Evolutionary conservation across 2,797 vertebrate species (phyloP).

Genomic region (Antrozous pallidus): DNA sequence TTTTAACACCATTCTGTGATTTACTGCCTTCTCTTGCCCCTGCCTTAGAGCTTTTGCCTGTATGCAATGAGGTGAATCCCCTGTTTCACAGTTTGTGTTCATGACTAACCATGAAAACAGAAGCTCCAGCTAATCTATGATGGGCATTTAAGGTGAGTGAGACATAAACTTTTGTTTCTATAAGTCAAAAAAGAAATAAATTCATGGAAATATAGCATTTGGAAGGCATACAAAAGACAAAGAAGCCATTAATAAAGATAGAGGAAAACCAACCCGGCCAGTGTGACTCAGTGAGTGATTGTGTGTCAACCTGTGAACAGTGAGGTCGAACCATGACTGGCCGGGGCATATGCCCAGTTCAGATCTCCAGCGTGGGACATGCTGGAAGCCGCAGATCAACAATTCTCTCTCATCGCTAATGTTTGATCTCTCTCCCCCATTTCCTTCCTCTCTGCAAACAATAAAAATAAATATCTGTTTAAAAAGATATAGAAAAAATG

Average conservation of each 20-base stretch:
- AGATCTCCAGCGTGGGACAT: no score
- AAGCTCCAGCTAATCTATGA: neutral
- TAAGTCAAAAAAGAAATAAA: neutral
- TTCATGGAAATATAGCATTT: neutral
- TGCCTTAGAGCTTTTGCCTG: no score
- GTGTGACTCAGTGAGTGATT: no score
- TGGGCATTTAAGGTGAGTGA: neutral
- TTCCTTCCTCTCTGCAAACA: no score
- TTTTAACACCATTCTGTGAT: neutral
- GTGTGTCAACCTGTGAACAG: no score
- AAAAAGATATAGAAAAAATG: neutral
- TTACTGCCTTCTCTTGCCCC: neutral
- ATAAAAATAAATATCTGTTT: no score
- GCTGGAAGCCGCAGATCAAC: no score
- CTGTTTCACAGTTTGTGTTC: neutral
- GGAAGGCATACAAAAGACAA: neutral
- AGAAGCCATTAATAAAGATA: neutral
- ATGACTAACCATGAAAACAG: neutral
- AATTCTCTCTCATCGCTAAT: no score
- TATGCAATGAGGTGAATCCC: neutral
- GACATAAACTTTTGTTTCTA: neutral
- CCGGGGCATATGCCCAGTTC: no score
- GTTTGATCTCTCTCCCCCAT: no score
- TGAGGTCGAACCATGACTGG: no score
- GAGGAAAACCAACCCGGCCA: neutral